A percentile compares a stretch with the other conserved stretches of the same genome.
phyloP scores from a whole-genome alignment of 2,888 invertebrate genomes.

The Apamea epomidion region DNA sequence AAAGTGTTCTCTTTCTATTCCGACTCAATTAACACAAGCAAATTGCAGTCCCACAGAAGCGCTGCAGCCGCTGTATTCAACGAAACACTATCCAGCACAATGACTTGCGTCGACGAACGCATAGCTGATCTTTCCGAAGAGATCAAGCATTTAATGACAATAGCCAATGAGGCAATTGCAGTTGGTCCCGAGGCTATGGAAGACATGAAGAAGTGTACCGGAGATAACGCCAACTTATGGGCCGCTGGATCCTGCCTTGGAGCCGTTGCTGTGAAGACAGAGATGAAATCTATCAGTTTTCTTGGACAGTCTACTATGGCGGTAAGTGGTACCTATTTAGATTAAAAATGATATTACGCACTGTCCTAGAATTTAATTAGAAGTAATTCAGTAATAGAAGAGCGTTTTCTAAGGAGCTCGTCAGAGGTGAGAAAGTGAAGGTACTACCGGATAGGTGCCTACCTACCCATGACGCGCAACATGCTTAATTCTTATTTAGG shows the following conservation, averaged over 20 bases:
- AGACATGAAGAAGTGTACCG: slow-evolving; percentile 79
- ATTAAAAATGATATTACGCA: neutral
- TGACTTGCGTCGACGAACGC: slow-evolving; percentile 78
- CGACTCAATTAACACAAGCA: neutral
- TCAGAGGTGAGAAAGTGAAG: neutral
- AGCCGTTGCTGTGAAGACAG: slow-evolving; percentile 76
- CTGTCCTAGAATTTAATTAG: neutral
- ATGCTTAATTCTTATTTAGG: neutral
- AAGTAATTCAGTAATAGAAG: neutral
- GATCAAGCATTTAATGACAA: slow-evolving; percentile 69
- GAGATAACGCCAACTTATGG: slow-evolving; percentile 71
- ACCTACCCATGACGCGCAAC: neutral
- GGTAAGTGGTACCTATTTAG: slow-evolving; percentile 71
- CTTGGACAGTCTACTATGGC: slow-evolving; percentile 76
- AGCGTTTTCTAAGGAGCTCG: neutral
- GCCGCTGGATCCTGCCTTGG: slow-evolving; percentile 79
- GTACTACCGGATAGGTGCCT: neutral
- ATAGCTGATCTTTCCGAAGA: slow-evolving; percentile 74
- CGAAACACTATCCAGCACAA: slow-evolving; percentile 72
- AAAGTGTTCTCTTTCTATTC: neutral
- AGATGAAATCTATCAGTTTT: slow-evolving; percentile 76
- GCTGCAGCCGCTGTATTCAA: slow-evolving; percentile 77
- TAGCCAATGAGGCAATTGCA: slow-evolving; percentile 72
- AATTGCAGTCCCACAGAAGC: slow-evolving; percentile 74
- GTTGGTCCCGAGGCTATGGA: slow-evolving; percentile 73